Evolutionary conservation across 2,888 invertebrate genomes (phyloP).

Genomic region (Tridacna crocea): DNA sequence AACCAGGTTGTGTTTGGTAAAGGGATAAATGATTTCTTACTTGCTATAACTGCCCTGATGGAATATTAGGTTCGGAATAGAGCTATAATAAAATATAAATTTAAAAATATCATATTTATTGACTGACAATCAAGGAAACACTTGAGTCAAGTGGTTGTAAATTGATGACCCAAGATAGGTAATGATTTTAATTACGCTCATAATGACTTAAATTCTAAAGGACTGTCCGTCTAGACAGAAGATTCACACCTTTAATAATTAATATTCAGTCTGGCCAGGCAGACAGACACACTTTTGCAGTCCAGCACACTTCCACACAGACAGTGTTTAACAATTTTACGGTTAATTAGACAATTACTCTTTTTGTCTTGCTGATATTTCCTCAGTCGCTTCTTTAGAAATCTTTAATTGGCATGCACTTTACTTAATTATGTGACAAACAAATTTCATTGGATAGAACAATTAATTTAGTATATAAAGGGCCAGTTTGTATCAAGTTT

Average conservation of each 20-base stretch:
- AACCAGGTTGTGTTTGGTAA: not conserved
- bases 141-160: slow-evolving; percentile 10
- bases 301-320: slow-evolving; percentile 24
- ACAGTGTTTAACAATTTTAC: not conserved
- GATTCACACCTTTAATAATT: slow-evolving; percentile 13
- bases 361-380: slow-evolving; percentile 25
- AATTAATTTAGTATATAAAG: slow-evolving; percentile 23
- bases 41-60: not conserved
- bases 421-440: slow-evolving; percentile 7
- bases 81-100: too few species aligned
- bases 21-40: not conserved
- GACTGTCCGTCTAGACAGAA: slow-evolving; percentile 6
- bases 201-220: slow-evolving; percentile 1
- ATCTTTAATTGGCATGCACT: slow-evolving; percentile 1
- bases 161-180: not conserved
- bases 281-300: slow-evolving; percentile 39
- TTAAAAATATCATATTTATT: not conserved
- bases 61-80: not conserved
- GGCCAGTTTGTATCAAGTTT: not conserved
- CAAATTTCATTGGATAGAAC: slow-evolving; percentile 14
- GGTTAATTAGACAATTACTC: not conserved
- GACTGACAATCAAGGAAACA: not conserved
- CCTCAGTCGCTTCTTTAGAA: slow-evolving; percentile 27
- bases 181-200: not conserved
- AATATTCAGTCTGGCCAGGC: slow-evolving; percentile 14